Conservation (phyloP, 92 coral and sea anemone genomes). For the Paragorgia papillata region DNA sequence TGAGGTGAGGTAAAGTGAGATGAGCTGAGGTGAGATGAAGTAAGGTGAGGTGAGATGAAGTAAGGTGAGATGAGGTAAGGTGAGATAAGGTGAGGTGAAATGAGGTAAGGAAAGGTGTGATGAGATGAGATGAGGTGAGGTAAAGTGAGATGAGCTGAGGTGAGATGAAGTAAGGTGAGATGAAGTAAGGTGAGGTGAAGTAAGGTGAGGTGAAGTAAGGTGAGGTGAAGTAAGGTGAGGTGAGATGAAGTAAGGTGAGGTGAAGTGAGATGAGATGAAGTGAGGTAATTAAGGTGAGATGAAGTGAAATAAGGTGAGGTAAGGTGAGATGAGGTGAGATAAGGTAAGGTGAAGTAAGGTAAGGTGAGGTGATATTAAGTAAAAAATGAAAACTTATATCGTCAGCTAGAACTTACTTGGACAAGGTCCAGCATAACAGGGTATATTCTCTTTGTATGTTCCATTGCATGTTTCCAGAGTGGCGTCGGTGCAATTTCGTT, state of each 20-base stretch:
- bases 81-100: conserved; percentile 10
- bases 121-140: conserved; percentile 4
- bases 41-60: background rate
- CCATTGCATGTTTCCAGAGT: background rate
- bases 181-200: background rate
- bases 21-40: background rate
- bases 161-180: background rate
- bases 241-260: background rate
- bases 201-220: conserved; percentile 11
- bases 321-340: conserved; percentile 16
- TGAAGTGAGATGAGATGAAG: conserved; percentile 12
- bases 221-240: conserved; percentile 17
- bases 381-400: background rate
- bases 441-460: background rate
- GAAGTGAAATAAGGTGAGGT: background rate
- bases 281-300: conserved; percentile 9
- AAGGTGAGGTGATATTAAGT: too few relatives aligned
- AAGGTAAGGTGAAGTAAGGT: background rate
- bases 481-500: background rate
- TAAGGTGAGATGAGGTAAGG: conserved; percentile 22
- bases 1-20: conserved; percentile 8
- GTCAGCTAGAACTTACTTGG: conserved; percentile 10
- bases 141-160: conserved; percentile 10
- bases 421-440: conserved; percentile 5
- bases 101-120: conserved; percentile 12